Evolutionary conservation across 2,888 invertebrate genomes (phyloP).

Genomic region (Drosophila emarginata): DNA sequence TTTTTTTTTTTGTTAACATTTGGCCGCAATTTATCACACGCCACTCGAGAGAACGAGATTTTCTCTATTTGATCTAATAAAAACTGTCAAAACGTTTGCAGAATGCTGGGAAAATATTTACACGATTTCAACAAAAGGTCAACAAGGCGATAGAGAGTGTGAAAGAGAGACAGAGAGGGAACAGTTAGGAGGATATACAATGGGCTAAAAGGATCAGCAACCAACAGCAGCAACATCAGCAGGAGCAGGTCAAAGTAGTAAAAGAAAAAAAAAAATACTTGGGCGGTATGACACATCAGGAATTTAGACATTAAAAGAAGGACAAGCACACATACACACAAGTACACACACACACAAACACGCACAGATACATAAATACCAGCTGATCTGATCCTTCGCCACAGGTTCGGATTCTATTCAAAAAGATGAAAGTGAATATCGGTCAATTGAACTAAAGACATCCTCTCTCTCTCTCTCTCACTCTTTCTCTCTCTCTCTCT

Average conservation of each 20-base stretch:
- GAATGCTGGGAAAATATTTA: conserved; percentile 77
- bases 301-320: conserved; percentile 63
- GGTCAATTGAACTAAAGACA: conserved; percentile 55
- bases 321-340: conserved; percentile 45
- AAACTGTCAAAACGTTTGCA: conserved; percentile 80
- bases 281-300: conserved; percentile 74
- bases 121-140: conserved; percentile 48
- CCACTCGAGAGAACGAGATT: conserved; percentile 55
- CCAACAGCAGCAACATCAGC: conserved; percentile 25
- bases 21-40: conserved; percentile 74
- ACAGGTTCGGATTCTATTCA: conserved; percentile 50
- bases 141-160: background rate
- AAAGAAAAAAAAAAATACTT: conserved; percentile 29
- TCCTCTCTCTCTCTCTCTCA: background rate
- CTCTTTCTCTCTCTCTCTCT: background rate
- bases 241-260: conserved; percentile 37
- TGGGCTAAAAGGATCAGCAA: conserved; percentile 47
- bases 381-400: conserved; percentile 47
- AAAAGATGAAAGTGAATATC: conserved; percentile 72
- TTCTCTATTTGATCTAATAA: conserved; percentile 74
- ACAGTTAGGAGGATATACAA: conserved; percentile 62
- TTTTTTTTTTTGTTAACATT: conserved; percentile 13
- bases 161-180: conserved; percentile 7
- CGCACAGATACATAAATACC: background rate
- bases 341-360: conserved; percentile 43